Evolutionary conservation across 2,113 vertebrate genomes (phyloP).

Genomic region (Larimichthys crocea): DNA sequence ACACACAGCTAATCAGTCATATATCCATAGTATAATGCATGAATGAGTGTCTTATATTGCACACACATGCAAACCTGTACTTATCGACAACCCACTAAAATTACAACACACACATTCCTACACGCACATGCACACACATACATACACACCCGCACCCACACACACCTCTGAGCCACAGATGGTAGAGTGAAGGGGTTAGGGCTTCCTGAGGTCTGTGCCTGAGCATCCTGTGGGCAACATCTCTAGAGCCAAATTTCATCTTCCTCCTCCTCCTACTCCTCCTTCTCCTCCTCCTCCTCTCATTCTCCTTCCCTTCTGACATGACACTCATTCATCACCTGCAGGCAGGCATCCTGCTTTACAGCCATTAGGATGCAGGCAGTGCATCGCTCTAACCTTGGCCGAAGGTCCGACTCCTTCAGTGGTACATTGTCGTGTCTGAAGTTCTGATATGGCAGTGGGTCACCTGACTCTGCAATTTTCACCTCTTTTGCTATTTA

Average conservation of each 20-base stretch:
- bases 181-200: constrained; percentile 72
- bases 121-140: constrained; percentile 10
- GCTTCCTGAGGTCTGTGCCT: constrained; percentile 78
- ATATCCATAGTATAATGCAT: not conserved
- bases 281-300: constrained; percentile 30
- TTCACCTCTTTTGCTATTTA: not conserved
- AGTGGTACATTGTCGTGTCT: constrained; percentile 17
- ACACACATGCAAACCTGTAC: not conserved
- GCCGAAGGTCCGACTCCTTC: constrained; percentile 58
- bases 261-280: constrained; percentile 51
- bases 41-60: not conserved
- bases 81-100: not conserved
- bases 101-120: constrained; percentile 13
- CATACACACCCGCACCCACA: constrained; percentile 17
- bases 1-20: not conserved
- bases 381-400: constrained; percentile 66
- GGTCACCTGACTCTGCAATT: not conserved
- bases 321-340: constrained; percentile 79
- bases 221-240: constrained; percentile 68
- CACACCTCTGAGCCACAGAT: constrained; percentile 71
- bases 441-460: constrained; percentile 16
- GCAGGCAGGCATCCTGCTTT: constrained; percentile 62
- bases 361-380: constrained; percentile 69
- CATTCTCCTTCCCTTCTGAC: constrained; percentile 59
- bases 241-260: constrained; percentile 73